phyloP scores from a whole-genome alignment of 2,113 vertebrate species.

The Leptosomus discolor region DNA sequence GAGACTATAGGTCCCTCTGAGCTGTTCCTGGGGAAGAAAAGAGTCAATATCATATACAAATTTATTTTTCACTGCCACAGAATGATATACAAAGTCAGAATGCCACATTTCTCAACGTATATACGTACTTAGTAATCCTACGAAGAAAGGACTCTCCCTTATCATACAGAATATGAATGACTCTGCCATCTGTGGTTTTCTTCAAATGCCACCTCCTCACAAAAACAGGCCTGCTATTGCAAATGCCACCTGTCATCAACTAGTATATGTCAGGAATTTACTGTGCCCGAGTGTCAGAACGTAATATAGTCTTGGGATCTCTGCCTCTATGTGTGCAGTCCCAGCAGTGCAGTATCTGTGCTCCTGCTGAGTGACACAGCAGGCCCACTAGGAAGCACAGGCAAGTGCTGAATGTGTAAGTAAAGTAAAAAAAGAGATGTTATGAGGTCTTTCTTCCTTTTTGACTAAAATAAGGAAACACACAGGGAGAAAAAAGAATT shows the following conservation, averaged over 20 bases:
- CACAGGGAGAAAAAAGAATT: background rate
- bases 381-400: background rate
- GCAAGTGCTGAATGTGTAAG: background rate
- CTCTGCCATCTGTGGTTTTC: constrained; percentile 55
- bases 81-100: background rate
- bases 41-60: background rate
- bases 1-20: background rate
- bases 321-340: background rate
- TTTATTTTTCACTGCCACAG: constrained; percentile 20
- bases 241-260: constrained; percentile 49
- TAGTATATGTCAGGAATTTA: background rate
- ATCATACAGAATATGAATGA: constrained; percentile 35
- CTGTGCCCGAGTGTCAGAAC: background rate
- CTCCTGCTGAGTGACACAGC: background rate
- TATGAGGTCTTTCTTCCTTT: background rate
- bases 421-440: background rate
- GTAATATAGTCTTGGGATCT: background rate
- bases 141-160: background rate
- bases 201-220: constrained; percentile 40
- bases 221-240: background rate
- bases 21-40: background rate
- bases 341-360: background rate
- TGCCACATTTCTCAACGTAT: background rate
- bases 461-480: background rate
- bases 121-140: background rate